phyloP scores from a whole-genome alignment of 2,888 invertebrate genomes.

The Habroteleia sp. region DNA sequence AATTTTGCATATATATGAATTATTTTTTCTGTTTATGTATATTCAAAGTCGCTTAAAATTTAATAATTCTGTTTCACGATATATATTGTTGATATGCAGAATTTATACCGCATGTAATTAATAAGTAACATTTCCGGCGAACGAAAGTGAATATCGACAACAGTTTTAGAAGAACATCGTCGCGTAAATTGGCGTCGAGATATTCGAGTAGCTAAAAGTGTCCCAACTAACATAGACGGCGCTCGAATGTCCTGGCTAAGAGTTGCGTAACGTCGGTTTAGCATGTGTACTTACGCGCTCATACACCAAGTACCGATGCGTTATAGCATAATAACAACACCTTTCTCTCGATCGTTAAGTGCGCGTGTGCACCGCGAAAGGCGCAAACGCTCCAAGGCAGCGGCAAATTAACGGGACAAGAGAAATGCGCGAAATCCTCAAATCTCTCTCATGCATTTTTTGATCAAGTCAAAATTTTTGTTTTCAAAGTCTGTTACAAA shows the following conservation, averaged over 20 bases:
- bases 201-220: slow-evolving; percentile 34
- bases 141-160: slow-evolving; percentile 15
- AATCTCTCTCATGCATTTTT: slow-evolving; percentile 37
- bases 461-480: slow-evolving; percentile 9
- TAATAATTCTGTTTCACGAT: no score
- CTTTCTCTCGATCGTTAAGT: slow-evolving; percentile 58
- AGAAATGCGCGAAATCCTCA: slow-evolving; percentile 57
- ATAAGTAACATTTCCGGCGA: not conserved
- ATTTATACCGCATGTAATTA: not conserved
- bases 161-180: slow-evolving; percentile 7
- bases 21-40: no score
- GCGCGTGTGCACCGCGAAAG: slow-evolving; percentile 57
- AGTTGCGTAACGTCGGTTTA: slow-evolving; percentile 49
- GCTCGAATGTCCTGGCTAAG: slow-evolving; percentile 33
- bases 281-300: slow-evolving; percentile 36
- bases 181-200: slow-evolving; percentile 31
- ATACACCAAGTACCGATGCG: slow-evolving; percentile 34
- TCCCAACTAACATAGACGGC: slow-evolving; percentile 19
- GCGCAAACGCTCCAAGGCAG: slow-evolving; percentile 36
- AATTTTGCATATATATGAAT: no score
- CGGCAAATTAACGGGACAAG: slow-evolving; percentile 61
- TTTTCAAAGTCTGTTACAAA: no score
- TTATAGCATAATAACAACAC: slow-evolving; percentile 61
- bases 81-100: no score
- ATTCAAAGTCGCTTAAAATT: no score